Evolutionary conservation across 2,113 vertebrate genomes (phyloP).

Genomic region (Phasianus colchicus): DNA sequence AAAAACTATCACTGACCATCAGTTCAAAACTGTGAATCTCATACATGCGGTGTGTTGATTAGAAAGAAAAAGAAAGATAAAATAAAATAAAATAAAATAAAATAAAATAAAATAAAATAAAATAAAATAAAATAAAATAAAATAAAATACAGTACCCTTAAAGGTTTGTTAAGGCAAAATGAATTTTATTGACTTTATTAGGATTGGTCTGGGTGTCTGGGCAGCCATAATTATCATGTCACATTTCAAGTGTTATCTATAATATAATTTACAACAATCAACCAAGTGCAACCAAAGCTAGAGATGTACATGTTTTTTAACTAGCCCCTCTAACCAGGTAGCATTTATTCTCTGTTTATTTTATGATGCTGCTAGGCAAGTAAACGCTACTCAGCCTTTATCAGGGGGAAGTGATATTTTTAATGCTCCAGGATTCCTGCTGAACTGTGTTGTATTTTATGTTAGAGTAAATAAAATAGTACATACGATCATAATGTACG

Average conservation of each 20-base stretch:
- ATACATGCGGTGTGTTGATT: not conserved
- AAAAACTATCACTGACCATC: not conserved
- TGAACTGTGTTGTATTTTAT: not conserved
- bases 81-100: no score
- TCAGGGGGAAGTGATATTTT: not conserved
- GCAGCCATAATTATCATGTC: not conserved
- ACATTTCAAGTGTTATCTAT: not conserved
- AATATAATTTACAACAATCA: not conserved
- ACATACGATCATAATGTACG: not conserved
- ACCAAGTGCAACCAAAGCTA: not conserved
- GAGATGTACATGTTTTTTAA: not conserved
- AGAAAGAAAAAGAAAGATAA: not conserved
- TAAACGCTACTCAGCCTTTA: not conserved
- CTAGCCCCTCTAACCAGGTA: accelerated
- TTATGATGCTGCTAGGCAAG: not conserved
- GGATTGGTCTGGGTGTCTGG: not conserved
- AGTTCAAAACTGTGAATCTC: not conserved
- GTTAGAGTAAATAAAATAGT: not conserved
- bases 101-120: no score
- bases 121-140: not conserved
- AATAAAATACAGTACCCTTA: not conserved
- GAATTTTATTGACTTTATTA: not conserved
- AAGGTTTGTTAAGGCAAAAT: not conserved
- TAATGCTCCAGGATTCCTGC: not conserved
- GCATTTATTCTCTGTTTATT: not conserved